phyloP scores from a whole-genome alignment of 2,888 invertebrate species.

The Podotricha telesiphe region DNA sequence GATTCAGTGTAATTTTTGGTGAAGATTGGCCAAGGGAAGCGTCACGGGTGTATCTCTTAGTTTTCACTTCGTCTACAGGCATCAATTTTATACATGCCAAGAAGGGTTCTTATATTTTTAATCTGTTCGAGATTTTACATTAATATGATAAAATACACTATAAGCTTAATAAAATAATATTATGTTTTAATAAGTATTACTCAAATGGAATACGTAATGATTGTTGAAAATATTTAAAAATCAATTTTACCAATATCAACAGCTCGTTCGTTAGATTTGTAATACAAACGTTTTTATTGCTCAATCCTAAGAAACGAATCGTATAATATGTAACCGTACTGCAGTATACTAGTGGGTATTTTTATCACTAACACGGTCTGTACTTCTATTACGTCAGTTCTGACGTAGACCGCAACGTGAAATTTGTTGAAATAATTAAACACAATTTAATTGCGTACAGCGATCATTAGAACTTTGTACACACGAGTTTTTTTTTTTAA shows the following conservation, averaged over 20 bases:
- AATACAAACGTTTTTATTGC: neutral
- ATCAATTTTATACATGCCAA: too few species aligned
- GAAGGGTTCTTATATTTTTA: too few species aligned
- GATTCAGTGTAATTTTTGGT: too few species aligned
- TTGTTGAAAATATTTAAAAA: neutral
- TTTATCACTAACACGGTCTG: neutral
- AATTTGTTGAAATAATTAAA: constrained; percentile 2
- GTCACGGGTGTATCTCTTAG: too few species aligned
- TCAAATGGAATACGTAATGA: too few species aligned
- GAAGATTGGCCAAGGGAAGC: too few species aligned
- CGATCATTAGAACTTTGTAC: neutral
- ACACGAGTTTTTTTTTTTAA: neutral
- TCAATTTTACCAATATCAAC: neutral
- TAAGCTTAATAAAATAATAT: too few species aligned
- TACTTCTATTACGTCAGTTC: neutral
- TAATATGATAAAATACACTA: too few species aligned
- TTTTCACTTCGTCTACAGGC: too few species aligned
- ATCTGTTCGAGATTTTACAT: too few species aligned
- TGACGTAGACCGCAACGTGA: neutral
- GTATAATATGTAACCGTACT: constrained; percentile 4
- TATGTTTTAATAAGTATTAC: too few species aligned
- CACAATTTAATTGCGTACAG: neutral
- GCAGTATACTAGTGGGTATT: constrained; percentile 8
- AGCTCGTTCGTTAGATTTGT: neutral
- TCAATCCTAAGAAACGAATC: constrained; percentile 13